Percentiles rank a stretch among this genome's conserved stretches.
Conservation (phyloP, 1,140 invertebrate species). For the Zaprionus capensis region DNA sequence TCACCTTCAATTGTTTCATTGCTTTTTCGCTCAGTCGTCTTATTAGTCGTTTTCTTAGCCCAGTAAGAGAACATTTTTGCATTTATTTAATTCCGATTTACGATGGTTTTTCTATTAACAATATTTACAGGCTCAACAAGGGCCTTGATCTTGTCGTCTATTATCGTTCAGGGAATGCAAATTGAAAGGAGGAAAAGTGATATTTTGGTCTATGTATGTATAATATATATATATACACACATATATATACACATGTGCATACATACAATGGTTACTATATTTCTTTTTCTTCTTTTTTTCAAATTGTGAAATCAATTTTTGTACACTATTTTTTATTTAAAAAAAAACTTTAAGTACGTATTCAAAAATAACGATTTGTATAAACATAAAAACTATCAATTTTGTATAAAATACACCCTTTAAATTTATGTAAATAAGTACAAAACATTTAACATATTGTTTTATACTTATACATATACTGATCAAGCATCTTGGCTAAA, state of each 20-base stretch:
- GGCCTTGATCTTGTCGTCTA: slow-evolving; percentile 61
- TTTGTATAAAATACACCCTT: neutral
- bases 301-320: neutral
- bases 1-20: neutral
- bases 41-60: slow-evolving; percentile 44
- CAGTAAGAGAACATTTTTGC: slow-evolving; percentile 67
- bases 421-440: neutral
- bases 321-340: neutral
- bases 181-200: slow-evolving; percentile 34
- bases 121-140: slow-evolving; percentile 15
- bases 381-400: neutral
- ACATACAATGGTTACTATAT: neutral
- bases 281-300: neutral
- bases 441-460: neutral
- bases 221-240: slow-evolving; percentile 4
- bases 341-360: neutral
- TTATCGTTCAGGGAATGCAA: slow-evolving; percentile 1
- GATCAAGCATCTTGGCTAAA: slow-evolving; percentile 8
- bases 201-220: slow-evolving; percentile 3
- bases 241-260: neutral
- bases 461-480: neutral
- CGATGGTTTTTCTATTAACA: neutral
- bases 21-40: neutral
- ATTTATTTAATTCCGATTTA: slow-evolving; percentile 4
- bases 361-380: neutral